Conservation (phyloP, 2,113 vertebrate genomes). For the Rhabdornis inornatus region DNA sequence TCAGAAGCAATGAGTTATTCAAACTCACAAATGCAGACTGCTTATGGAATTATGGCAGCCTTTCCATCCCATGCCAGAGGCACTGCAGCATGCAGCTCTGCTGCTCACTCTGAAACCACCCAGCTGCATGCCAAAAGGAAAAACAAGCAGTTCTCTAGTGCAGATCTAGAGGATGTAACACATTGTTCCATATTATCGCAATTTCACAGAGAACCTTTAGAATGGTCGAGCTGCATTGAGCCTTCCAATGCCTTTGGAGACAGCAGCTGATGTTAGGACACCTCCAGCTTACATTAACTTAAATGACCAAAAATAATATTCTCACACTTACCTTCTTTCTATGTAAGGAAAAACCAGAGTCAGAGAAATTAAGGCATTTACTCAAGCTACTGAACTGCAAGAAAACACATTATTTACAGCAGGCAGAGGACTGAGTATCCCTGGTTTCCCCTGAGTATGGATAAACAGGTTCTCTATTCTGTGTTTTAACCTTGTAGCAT, state of each 20-base stretch:
- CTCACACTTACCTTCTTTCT: not conserved
- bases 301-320: not conserved
- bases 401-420: not conserved
- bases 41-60: not conserved
- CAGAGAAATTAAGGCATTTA: not conserved
- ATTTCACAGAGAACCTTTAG: not conserved
- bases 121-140: not conserved
- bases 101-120: not conserved
- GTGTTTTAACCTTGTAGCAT: not conserved
- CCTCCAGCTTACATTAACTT: not conserved
- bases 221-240: rapidly evolving
- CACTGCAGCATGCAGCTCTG: not conserved
- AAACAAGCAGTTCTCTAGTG: not conserved
- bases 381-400: not conserved
- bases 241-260: not conserved
- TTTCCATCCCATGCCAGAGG: not conserved
- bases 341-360: not conserved
- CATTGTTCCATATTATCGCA: not conserved
- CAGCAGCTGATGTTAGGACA: not conserved
- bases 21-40: not conserved
- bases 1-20: not conserved
- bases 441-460: not conserved
- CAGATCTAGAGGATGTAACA: not conserved
- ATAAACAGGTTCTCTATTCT: not conserved
- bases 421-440: not conserved